A percentile compares a stretch with the other conserved stretches of the same genome.
Evolutionary conservation across 1,140 invertebrate genomes (phyloP).

Genomic region (Mya arenaria): DNA sequence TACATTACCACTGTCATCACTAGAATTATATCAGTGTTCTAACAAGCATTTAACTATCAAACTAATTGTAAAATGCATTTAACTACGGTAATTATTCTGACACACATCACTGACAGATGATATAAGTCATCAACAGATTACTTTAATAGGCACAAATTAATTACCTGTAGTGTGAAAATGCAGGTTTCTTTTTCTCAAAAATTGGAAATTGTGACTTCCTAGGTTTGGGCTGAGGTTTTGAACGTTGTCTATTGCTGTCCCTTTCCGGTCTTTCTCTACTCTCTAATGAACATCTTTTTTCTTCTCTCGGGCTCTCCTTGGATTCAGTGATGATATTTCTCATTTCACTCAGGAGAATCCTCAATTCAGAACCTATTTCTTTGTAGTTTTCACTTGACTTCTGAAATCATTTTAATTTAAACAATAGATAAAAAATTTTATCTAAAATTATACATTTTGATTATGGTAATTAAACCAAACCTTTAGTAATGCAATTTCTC

Average conservation of each 20-base stretch:
- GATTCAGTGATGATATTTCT: constrained; percentile 33
- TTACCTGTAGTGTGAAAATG: constrained; percentile 43
- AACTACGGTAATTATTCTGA: too few species aligned
- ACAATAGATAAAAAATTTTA: too few species aligned
- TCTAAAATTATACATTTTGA: too few species aligned
- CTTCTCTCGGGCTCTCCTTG: not conserved
- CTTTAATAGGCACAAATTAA: too few species aligned
- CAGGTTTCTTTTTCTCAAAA: constrained; percentile 21
- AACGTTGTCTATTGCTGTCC: not conserved
- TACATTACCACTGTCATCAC: too few species aligned
- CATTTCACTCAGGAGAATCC: constrained; percentile 35
- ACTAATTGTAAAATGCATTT: too few species aligned
- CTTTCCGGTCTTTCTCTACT: not conserved
- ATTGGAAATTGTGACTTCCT: constrained; percentile 1
- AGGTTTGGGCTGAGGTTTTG: not conserved
- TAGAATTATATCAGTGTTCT: too few species aligned
- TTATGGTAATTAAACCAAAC: not conserved
- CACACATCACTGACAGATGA: too few species aligned
- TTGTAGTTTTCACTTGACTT: constrained; percentile 49
- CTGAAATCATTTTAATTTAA: not conserved
- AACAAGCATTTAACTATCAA: too few species aligned
- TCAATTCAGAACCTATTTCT: constrained; percentile 52
- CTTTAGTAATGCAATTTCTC: too few species aligned
- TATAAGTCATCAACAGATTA: too few species aligned
- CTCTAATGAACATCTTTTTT: not conserved